Base-by-base conservation (phyloP, 2,113 vertebrate genomes). In the Macrotis lagotis region DNA sequence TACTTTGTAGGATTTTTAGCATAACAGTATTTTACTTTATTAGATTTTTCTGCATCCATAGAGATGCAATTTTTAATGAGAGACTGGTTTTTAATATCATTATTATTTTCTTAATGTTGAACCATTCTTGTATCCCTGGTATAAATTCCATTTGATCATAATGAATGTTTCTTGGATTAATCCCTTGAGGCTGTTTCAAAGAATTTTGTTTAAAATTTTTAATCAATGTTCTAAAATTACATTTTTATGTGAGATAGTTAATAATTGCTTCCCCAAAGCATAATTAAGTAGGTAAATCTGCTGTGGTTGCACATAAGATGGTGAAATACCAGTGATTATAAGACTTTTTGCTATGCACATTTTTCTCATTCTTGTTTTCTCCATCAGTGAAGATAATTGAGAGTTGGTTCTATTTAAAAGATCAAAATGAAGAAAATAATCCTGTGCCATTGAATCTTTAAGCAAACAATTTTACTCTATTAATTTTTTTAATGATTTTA, bases 261-360 rank as follows among this genome's bases (percentile, higher is more conserved):
- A 74, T 51, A n/a, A 44, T 51, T 74, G 37, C 24, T 8, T n/a
- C 83, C 28, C 19, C 49, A 91, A 94, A 91, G 48, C 44, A 44
- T 50, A 93, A 25, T 51, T 74, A 66, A 8, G 74, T 47, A 93
- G 28, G 74, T 91, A 89, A 93, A 90, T 50, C 88, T 93, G 51
- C 37, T n/a, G 47, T 90, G 74, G 10, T 44, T 83, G 89, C 28
- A 94, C 26, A 51, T 5, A 37, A 74, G 10, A 83, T 94, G 28
- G 37, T 74, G 37, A 74, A 74, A 74, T 74, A n/a, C 22, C 37
- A 74, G 19, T 74, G 19, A 74, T 44, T 22, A 44, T 22, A 44
- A 74, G 66, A 74, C 22, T 74, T 74, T 74, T 44, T 74, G 66
- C 14, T 44, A 16, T 74, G 4, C 48, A 51, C 19, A 51, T 66